Percentiles rank a stretch among this genome's conserved stretches.
Evolutionary conservation across 2,113 vertebrate genomes (phyloP).

Genomic region (Baryphthengus martii): DNA sequence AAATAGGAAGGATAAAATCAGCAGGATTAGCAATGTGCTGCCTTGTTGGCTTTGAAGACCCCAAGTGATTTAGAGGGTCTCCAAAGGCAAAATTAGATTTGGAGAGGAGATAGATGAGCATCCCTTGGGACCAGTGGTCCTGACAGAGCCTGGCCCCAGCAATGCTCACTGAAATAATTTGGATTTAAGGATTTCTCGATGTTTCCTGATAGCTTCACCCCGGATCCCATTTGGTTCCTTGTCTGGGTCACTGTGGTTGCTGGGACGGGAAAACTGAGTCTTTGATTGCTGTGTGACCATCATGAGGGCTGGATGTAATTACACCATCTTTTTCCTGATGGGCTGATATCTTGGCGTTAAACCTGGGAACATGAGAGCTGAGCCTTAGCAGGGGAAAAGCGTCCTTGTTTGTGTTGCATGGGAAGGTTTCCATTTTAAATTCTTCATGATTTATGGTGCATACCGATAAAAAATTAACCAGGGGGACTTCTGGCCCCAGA

Average conservation of each 20-base stretch:
- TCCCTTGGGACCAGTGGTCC: not conserved
- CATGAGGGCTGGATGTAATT: not conserved
- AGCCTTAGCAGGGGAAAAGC: not conserved
- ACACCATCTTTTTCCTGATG: not conserved
- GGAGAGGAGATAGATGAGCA: not conserved
- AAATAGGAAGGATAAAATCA: not conserved
- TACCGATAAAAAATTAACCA: not conserved
- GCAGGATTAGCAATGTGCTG: not conserved
- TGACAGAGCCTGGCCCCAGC: not conserved
- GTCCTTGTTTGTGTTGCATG: not conserved
- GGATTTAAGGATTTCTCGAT: not conserved
- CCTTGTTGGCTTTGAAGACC: not conserved
- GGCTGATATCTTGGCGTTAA: not conserved
- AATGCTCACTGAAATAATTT: fast-evolving
- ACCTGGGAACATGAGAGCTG: fast-evolving
- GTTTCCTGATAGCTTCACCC: not conserved
- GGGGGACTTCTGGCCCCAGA: not conserved
- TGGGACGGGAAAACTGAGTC: not conserved
- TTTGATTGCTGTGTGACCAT: not conserved
- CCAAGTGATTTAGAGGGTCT: not conserved
- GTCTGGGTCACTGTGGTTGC: not conserved
- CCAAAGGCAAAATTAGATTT: not conserved
- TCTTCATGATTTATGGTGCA: not conserved
- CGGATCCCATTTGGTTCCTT: not conserved
- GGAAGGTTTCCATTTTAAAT: not conserved